phyloP scores from a whole-genome alignment of 2,113 vertebrate species.

The Cyphomyrus plagiostoma region DNA sequence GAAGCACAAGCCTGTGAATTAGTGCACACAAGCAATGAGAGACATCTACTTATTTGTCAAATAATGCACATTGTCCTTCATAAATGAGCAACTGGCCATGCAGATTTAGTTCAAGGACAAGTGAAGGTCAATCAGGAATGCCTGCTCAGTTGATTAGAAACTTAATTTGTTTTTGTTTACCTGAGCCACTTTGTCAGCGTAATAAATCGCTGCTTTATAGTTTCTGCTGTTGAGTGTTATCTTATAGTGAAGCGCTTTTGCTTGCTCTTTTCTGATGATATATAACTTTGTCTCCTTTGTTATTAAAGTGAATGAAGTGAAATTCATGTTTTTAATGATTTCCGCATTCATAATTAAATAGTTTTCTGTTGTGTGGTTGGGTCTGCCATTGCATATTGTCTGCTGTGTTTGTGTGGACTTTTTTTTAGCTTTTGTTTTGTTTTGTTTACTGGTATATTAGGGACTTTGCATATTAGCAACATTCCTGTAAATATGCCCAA shows the following conservation, averaged over 20 bases:
- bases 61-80: slow-evolving; percentile 27
- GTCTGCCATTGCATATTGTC: neutral
- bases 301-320: neutral
- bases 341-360: neutral
- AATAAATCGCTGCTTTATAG: neutral
- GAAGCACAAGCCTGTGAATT: neutral
- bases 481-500: neutral
- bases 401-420: neutral
- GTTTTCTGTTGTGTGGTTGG: neutral
- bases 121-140: slow-evolving; percentile 18
- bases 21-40: too few relatives aligned
- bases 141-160: neutral
- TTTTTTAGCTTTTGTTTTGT: neutral
- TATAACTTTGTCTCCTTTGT: neutral
- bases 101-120: slow-evolving; percentile 34
- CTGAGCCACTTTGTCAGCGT: neutral
- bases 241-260: neutral
- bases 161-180: neutral
- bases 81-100: slow-evolving; percentile 54
- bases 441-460: neutral
- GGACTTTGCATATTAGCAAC: neutral
- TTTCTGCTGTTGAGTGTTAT: neutral
- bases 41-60: neutral
- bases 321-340: neutral
- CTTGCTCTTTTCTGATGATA: neutral